Conservation (phyloP, 2,888 invertebrate genomes). For the Heliconius ethilla region DNA sequence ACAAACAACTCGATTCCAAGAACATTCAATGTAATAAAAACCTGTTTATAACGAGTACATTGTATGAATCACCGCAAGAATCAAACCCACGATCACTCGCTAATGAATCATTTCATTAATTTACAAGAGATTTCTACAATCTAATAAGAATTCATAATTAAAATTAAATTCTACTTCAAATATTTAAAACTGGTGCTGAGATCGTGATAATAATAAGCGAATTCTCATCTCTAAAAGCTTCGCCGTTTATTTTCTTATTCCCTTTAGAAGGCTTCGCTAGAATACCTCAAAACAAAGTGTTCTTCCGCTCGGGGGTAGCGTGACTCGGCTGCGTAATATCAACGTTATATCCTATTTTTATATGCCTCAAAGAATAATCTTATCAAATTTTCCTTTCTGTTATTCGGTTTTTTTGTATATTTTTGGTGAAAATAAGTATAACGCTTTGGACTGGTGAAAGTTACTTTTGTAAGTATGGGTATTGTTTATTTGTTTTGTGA, state of each 20-base stretch:
- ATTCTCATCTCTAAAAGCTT: slow-evolving; percentile 12
- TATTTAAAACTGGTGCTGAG: neutral
- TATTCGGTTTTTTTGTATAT: neutral
- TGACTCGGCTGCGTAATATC: slow-evolving; percentile 30
- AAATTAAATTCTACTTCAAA: slow-evolving; percentile 1
- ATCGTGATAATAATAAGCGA: slow-evolving; percentile 7
- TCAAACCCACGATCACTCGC: slow-evolving; percentile 12
- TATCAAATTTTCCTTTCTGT: slow-evolving; percentile 3
- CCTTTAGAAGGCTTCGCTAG: slow-evolving; percentile 22
- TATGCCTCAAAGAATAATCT: slow-evolving; percentile 20
- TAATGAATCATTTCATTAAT: slow-evolving; percentile 13
- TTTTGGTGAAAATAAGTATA: neutral
- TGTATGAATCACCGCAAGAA: slow-evolving; percentile 1
- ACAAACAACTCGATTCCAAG: slow-evolving; percentile 6
- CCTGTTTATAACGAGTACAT: neutral
- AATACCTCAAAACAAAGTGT: slow-evolving; percentile 32
- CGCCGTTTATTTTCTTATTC: slow-evolving; percentile 16
- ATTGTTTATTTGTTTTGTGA: neutral
- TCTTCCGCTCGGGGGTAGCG: slow-evolving; percentile 26
- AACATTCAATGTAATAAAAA: slow-evolving; percentile 11
- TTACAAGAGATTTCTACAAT: neutral
- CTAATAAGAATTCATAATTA: neutral
- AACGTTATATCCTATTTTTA: slow-evolving; percentile 24
- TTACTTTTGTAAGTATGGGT: neutral
- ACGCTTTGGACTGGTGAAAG: neutral